phyloP scores from a whole-genome alignment of 2,888 invertebrate genomes.

The Amphimallon solstitiale region DNA sequence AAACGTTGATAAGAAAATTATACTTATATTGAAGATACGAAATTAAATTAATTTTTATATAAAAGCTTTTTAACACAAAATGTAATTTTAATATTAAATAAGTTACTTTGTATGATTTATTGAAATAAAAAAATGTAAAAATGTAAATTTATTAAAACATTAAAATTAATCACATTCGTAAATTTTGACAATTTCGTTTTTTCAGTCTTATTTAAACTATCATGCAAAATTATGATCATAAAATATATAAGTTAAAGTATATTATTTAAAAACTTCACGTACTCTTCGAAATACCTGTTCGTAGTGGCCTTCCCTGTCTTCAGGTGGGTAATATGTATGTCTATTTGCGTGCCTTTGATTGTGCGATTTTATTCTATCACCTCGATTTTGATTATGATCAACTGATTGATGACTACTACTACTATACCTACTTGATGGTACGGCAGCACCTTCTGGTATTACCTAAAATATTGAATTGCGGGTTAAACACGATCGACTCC shows the following conservation, averaged over 20 bases:
- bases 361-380: slow-evolving; percentile 50
- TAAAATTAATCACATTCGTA: slow-evolving; percentile 17
- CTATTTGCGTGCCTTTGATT: slow-evolving; percentile 69
- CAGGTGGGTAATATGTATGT: slow-evolving; percentile 69
- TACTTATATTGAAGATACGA: no score
- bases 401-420: slow-evolving; percentile 50
- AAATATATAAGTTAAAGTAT: no score
- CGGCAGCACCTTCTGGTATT: slow-evolving; percentile 60
- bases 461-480: no score
- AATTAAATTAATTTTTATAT: no score
- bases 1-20: no score
- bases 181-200: slow-evolving; percentile 5
- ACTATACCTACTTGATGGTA: slow-evolving; percentile 57
- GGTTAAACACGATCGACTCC: no score
- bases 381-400: slow-evolving; percentile 54
- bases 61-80: no score
- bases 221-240: neutral
- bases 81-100: neutral
- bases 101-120: neutral
- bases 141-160: neutral
- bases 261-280: slow-evolving; percentile 38
- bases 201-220: slow-evolving; percentile 19
- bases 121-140: neutral
- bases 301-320: slow-evolving; percentile 65
- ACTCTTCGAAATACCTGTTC: slow-evolving; percentile 62